Evolutionary conservation across 2,888 invertebrate species (phyloP).

Genomic region (Drosophila recens): DNA sequence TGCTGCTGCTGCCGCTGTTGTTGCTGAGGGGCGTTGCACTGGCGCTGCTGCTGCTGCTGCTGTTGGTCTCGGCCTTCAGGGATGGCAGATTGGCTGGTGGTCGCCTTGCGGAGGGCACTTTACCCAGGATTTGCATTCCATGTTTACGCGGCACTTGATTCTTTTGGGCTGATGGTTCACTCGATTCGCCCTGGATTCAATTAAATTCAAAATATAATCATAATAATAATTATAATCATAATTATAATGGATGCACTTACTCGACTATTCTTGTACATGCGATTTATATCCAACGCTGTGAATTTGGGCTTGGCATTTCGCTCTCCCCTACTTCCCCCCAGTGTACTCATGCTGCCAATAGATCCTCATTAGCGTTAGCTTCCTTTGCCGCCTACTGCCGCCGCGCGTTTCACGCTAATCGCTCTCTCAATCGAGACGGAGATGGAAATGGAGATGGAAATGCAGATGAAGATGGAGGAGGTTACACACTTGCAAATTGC

Average conservation of each 20-base stretch:
- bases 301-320: conserved; percentile 93
- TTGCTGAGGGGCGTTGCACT: conserved; percentile 42
- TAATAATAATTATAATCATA: too few species aligned
- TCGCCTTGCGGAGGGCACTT: conserved; percentile 98
- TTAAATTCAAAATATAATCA: not conserved
- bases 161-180: conserved; percentile 94
- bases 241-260: conserved; percentile 86
- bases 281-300: conserved; percentile 99
- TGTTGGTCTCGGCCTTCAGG: conserved; percentile 95
- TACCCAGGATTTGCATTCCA: conserved; percentile 99
- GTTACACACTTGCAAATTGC: conserved; percentile 14
- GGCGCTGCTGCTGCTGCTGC: conserved; percentile 47
- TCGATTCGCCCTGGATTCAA: conserved; percentile 90
- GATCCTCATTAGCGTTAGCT: conserved; percentile 86
- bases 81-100: conserved; percentile 99
- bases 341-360: conserved; percentile 86
- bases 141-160: conserved; percentile 97
- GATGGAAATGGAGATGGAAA: not conserved
- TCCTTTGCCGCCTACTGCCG: conserved; percentile 76
- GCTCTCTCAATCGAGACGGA: conserved; percentile 28
- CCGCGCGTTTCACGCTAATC: conserved; percentile 79
- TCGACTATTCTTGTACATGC: conserved; percentile 95
- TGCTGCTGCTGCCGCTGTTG: conserved; percentile 42
- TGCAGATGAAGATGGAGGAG: not conserved
- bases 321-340: conserved; percentile 86